Conservation (phyloP, 2,113 vertebrate genomes). For the Archocentrus centrarchus region DNA sequence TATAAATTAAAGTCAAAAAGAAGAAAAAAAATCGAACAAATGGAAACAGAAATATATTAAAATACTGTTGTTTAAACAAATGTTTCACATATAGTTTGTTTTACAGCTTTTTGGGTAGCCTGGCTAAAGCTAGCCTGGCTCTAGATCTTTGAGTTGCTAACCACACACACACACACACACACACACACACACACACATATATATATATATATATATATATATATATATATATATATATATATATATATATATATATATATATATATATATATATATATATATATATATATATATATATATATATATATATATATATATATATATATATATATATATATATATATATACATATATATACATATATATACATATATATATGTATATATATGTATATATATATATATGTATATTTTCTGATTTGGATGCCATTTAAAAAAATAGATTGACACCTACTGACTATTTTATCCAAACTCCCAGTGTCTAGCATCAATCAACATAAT, state of each 20-base stretch:
- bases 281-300: too few species aligned
- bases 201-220: too few species aligned
- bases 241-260: too few species aligned
- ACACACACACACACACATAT: too few species aligned
- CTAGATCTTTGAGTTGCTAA: not conserved
- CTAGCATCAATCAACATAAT: slow-evolving; percentile 37
- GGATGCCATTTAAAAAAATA: slow-evolving; percentile 9
- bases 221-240: too few species aligned
- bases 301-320: too few species aligned
- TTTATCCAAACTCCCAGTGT: slow-evolving; percentile 6
- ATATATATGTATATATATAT: too few species aligned
- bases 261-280: too few species aligned
- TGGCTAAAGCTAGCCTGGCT: not conserved
- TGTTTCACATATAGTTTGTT: not conserved
- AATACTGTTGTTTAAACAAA: slow-evolving; percentile 53
- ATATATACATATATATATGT: too few species aligned
- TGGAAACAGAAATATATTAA: slow-evolving; percentile 22
- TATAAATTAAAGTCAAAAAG: not conserved
- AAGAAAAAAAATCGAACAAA: not conserved
- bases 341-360: too few species aligned
- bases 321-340: too few species aligned
- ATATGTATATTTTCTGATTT: not conserved
- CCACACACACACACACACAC: not conserved
- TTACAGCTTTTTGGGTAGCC: slow-evolving; percentile 1
- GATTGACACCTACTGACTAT: not conserved